Conservation (phyloP, 1,140 invertebrate species). For the Metaphire vulgaris region DNA sequence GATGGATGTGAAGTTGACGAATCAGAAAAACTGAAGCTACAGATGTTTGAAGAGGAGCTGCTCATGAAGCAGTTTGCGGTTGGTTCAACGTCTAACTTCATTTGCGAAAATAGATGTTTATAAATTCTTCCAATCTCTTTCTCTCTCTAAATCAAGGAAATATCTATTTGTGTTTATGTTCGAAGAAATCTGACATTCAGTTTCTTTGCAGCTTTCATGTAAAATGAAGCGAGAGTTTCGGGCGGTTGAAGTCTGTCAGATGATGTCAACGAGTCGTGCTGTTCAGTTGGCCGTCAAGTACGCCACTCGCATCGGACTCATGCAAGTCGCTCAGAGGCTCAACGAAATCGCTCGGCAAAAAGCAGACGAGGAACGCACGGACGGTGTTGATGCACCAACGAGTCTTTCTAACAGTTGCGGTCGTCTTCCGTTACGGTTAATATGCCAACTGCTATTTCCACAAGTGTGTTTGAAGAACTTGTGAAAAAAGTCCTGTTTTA, state of each 20-base stretch:
- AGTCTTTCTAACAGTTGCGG: no score
- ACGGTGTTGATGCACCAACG: conserved; percentile 8
- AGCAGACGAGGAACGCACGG: conserved; percentile 23
- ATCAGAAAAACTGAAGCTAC: conserved; percentile 55
- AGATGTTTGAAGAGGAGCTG: conserved; percentile 59
- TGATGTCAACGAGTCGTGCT: conserved; percentile 68
- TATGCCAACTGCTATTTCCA: background rate
- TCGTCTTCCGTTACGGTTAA: background rate
- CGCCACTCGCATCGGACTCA: conserved; percentile 66
- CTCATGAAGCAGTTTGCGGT: conserved; percentile 84
- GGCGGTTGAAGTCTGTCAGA: conserved; percentile 75
- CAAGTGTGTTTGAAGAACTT: background rate
- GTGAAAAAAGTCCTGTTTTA: background rate
- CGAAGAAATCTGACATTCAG: no score
- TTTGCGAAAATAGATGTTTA: no score
- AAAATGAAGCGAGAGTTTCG: conserved; percentile 74
- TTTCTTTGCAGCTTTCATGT: conserved; percentile 65
- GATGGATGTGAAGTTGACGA: conserved; percentile 55
- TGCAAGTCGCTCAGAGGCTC: conserved; percentile 65
- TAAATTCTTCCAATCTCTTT: no score
- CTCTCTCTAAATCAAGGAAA: no score
- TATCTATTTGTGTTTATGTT: no score
- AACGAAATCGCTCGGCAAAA: conserved; percentile 44
- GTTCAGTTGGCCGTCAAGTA: conserved; percentile 80
- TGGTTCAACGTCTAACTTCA: conserved; percentile 44